Conservation (phyloP, 2,113 vertebrate genomes). For the Seriola aureovittata region DNA sequence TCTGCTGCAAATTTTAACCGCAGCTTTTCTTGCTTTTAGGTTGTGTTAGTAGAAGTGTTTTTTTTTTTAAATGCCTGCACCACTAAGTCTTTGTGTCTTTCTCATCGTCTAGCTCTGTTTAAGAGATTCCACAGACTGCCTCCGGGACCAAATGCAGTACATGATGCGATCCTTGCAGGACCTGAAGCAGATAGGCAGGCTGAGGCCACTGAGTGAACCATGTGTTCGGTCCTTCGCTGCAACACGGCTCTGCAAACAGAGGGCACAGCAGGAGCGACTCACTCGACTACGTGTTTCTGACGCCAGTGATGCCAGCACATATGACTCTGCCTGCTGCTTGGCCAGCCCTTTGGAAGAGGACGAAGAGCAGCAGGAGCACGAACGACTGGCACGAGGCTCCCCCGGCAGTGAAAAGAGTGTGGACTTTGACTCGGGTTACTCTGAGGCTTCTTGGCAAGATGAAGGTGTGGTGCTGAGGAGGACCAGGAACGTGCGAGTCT, state of each 20-base stretch:
- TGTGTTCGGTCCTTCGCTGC: conserved; percentile 71
- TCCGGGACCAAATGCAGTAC: conserved; percentile 86
- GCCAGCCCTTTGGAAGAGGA: conserved; percentile 87
- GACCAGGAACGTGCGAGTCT: conserved; percentile 85
- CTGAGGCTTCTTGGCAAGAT: conserved; percentile 92
- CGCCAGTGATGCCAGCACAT: conserved; percentile 86
- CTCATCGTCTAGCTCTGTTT: conserved; percentile 86
- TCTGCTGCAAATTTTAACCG: not conserved
- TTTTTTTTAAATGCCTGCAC: conserved; percentile 6
- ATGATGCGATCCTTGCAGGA: conserved; percentile 86
- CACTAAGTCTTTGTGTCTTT: conserved; percentile 49
- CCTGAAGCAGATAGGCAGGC: conserved; percentile 79
- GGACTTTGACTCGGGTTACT: conserved; percentile 96
- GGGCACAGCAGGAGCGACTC: conserved; percentile 77
- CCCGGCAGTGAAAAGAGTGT: conserved; percentile 89
- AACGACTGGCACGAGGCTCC: conserved; percentile 74
- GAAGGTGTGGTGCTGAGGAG: conserved; percentile 87
- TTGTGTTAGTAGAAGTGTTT: not conserved
- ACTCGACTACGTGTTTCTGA: conserved; percentile 78
- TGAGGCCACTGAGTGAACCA: conserved; percentile 76
- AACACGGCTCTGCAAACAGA: conserved; percentile 73
- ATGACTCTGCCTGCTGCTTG: conserved; percentile 91
- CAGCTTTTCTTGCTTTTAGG: not conserved
- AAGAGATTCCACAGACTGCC: conserved; percentile 83
- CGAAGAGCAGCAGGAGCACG: conserved; percentile 77